Evolutionary conservation across 2,888 invertebrate genomes (phyloP), one percentile per base, ranked within the genome.

Genomic region (Gonocerus acuteangulatus): DNA sequence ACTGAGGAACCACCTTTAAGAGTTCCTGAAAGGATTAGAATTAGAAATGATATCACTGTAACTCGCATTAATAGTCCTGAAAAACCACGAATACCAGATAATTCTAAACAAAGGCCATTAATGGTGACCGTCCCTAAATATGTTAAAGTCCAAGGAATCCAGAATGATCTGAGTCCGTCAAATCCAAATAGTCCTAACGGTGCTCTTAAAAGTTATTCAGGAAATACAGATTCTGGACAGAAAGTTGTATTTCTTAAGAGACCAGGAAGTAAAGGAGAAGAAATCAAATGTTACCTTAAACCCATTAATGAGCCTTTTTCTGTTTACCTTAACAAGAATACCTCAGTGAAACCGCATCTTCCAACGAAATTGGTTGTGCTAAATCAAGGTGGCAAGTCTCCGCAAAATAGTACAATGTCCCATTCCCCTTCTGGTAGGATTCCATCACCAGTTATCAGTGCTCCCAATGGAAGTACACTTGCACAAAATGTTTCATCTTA

Each of bases 71-170:
- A 9, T 21, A 21, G 11, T 13, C 2, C 4, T 9, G 54, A 54
- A 9, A 23, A 42, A 21, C 19, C 36, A 39, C 3, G 4, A n/a
- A 39, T 13, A 9, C 39, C 4, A 39, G 39, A 39, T 9, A 6
- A 11, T n/a, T 39, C 39, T 39, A 39, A 13, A 4, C 27, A 23
- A 9, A 42, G 39, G 48, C 27, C 36, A n/a, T 19, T 45, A 21
- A 47, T 47, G 45, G 18, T 45, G 15, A 57, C 57, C n/a, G 57
- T 57, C 7, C 57, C 57, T 21, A 57, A 57, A 32, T 47, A 32
- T 21, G 57, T 57, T 21, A 57, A 45, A 21, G 27, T 57, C 1
- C 44, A 34, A n/a, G 39, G 44, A 22, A 36, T 39, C 9, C 15
- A 36, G 16, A 52, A 36, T 36, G 54, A 54, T 44, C n/a, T n/a